Evolutionary conservation across 23 tunicate species (phyloP).

Genomic region (Ciona savignyi): DNA sequence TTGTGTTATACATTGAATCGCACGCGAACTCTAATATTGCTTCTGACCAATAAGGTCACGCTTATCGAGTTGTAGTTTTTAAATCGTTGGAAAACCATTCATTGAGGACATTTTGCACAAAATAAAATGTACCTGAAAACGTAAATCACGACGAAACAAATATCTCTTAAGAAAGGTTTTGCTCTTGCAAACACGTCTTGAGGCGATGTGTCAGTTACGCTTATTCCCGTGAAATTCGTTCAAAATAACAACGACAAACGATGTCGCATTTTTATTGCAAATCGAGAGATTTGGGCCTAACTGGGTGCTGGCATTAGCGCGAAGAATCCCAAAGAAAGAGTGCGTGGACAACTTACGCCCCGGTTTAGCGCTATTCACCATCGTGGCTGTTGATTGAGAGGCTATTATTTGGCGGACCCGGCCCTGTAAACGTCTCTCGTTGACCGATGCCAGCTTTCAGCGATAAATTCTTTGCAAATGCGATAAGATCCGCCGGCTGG

Average conservation of each 20-base stretch:
- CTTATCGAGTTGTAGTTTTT: too few species aligned
- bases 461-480: background rate
- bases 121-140: too few species aligned
- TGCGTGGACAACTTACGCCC: background rate
- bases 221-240: too few species aligned
- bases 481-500: background rate
- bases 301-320: too few species aligned
- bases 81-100: too few species aligned
- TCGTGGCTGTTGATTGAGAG: background rate
- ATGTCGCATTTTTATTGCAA: too few species aligned
- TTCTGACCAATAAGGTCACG: too few species aligned
- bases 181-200: background rate
- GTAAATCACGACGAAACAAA: too few species aligned
- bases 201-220: background rate
- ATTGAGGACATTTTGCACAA: too few species aligned
- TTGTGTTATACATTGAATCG: background rate
- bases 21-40: background rate
- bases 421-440: background rate
- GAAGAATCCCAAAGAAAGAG: too few species aligned
- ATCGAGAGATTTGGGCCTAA: too few species aligned
- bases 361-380: background rate
- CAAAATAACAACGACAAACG: too few species aligned
- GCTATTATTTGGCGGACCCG: background rate
- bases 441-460: conserved; percentile 1
- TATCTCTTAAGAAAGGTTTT: background rate